Evolutionary conservation across 2,888 invertebrate genomes (phyloP).

Genomic region (Esperia sulphurella): DNA sequence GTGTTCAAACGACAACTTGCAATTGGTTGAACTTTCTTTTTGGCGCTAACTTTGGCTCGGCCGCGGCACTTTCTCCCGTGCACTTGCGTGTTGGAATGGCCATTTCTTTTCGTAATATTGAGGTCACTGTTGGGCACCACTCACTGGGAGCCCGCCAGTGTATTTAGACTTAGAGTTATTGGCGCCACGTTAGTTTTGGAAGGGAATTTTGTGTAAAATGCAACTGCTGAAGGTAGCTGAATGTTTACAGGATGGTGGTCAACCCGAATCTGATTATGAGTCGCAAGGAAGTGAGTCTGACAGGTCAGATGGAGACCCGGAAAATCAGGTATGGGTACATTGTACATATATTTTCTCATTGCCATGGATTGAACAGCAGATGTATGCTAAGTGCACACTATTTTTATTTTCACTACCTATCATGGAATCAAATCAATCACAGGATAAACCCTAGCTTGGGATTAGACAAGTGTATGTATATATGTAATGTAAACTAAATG

Average conservation of each 20-base stretch:
- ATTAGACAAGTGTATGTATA: too few relatives aligned
- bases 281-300: conserved; percentile 74
- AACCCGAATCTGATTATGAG: conserved; percentile 70
- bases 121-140: conserved; percentile 68
- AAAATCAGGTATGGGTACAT: conserved; percentile 81
- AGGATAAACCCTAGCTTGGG: too few relatives aligned
- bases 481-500: too few relatives aligned
- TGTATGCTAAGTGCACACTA: too few relatives aligned
- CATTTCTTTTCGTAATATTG: conserved; percentile 73
- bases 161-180: conserved; percentile 45
- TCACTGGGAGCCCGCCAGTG: conserved; percentile 52
- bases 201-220: conserved; percentile 34
- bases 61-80: conserved; percentile 69
- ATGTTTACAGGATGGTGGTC: conserved; percentile 66
- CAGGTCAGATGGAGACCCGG: conserved; percentile 83
- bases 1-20: conserved; percentile 23
- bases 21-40: conserved; percentile 56
- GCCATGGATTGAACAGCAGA: too few relatives aligned
- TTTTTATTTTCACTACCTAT: too few relatives aligned
- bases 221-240: conserved; percentile 65
- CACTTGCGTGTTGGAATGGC: conserved; percentile 69
- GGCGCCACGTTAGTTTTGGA: conserved; percentile 44
- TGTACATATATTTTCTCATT: too few relatives aligned
- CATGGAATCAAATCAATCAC: too few relatives aligned
- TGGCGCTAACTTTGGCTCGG: conserved; percentile 62